phyloP scores from a whole-genome alignment of 2,797 vertebrate species.

The Pterois miles region DNA sequence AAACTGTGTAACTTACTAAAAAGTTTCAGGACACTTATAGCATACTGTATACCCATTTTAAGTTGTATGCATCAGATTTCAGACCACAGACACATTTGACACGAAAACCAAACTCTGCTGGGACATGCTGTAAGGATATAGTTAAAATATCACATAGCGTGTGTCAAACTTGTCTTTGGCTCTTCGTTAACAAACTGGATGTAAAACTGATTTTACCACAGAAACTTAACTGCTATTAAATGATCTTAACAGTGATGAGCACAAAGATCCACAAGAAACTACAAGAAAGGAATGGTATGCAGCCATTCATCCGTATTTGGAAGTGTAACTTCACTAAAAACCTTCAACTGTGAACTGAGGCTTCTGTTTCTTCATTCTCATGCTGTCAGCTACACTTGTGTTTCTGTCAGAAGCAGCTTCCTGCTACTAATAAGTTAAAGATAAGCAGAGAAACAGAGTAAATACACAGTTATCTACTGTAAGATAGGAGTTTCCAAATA shows the following conservation, averaged over 20 bases:
- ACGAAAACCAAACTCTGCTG: neutral
- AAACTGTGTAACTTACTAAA: neutral
- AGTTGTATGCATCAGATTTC: neutral
- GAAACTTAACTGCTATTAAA: neutral
- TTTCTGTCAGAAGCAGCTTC: slow-evolving; percentile 39
- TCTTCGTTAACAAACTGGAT: neutral
- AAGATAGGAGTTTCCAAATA: slow-evolving; percentile 34
- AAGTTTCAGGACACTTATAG: too few relatives aligned
- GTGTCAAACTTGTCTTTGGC: neutral
- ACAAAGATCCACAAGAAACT: slow-evolving; percentile 3
- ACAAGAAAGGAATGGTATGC: slow-evolving; percentile 49
- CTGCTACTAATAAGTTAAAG: slow-evolving; percentile 34
- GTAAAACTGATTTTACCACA: neutral
- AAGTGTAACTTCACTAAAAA: slow-evolving; percentile 27
- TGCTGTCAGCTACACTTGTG: slow-evolving; percentile 46
- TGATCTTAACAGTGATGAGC: slow-evolving; percentile 10
- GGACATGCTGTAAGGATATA: neutral
- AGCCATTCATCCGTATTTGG: slow-evolving; percentile 53
- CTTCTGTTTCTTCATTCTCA: slow-evolving; percentile 15
- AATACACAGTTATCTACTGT: slow-evolving; percentile 32
- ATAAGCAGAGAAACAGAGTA: slow-evolving; percentile 33
- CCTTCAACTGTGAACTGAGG: slow-evolving; percentile 25
- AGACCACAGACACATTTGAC: neutral
- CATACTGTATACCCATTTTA: neutral
- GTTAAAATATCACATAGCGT: neutral